Percentiles rank a stretch among this genome's conserved stretches.
These are phyloP conservation scores for Meghimatium bilineatum DNA, from an alignment of 2,888 invertebrate genomes.

Conservation along the genomic window DNA sequence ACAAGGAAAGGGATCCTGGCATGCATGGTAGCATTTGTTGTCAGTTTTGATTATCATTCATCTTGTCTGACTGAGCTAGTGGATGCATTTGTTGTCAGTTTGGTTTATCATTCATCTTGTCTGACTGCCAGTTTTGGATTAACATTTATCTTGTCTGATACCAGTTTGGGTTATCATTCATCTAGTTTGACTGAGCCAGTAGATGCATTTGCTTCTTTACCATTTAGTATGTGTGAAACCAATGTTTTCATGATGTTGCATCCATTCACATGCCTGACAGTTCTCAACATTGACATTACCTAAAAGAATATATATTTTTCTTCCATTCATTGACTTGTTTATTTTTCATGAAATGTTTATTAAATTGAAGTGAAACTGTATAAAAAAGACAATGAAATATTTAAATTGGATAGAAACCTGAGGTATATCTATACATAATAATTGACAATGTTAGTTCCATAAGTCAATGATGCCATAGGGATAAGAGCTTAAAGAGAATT, in stretches of 20 bases:
- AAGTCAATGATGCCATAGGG: too few species aligned
- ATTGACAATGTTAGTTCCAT: neutral
- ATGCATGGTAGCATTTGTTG: slow-evolving; percentile 33
- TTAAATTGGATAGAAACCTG: neutral
- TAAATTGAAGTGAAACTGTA: neutral
- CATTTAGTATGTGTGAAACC: slow-evolving; percentile 12
- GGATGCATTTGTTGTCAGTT: slow-evolving; percentile 21
- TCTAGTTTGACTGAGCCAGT: slow-evolving; percentile 10
- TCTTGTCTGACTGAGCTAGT: slow-evolving; percentile 3
- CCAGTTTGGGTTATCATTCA: slow-evolving; percentile 21
- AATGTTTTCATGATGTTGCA: slow-evolving; percentile 9
- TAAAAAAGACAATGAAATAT: neutral
- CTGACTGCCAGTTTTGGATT: too few species aligned
- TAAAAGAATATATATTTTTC: neutral
- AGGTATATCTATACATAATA: neutral
- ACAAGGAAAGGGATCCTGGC: slow-evolving; percentile 36
- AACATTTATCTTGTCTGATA: too few species aligned
- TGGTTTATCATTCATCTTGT: slow-evolving; percentile 16
- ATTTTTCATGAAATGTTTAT: neutral
- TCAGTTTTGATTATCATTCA: slow-evolving; percentile 17
- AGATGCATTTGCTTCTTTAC: slow-evolving; percentile 11
- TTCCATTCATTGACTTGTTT: too few species aligned
- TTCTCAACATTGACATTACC: too few species aligned
- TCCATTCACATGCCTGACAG: slow-evolving; percentile 4
- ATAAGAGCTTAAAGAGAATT: too few species aligned